Percentiles rank a stretch among this genome's conserved stretches.
Evolutionary conservation across 1,140 invertebrate genomes (phyloP).

Genomic region (Helicoverpa zea): DNA sequence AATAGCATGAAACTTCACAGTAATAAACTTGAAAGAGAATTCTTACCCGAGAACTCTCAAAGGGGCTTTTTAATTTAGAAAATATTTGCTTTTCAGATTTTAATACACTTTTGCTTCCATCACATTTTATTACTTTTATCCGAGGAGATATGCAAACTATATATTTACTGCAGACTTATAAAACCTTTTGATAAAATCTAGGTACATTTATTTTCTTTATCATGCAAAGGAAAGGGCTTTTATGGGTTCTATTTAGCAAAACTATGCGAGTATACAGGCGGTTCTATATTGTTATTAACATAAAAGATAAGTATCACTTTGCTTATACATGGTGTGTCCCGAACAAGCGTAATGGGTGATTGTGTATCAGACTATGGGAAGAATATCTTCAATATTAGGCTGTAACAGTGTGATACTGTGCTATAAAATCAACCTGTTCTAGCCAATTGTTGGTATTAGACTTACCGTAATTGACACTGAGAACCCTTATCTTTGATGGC

Average conservation of each 20-base stretch:
- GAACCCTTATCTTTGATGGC: too few relatives aligned
- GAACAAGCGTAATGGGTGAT: not conserved
- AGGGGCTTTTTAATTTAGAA: not conserved
- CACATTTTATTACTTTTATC: not conserved
- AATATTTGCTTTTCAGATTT: not conserved
- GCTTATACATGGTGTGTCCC: slow-evolving; percentile 13
- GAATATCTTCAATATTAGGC: not conserved
- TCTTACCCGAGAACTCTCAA: not conserved
- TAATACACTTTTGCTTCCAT: not conserved
- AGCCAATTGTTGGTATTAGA: too few relatives aligned
- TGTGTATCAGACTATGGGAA: not conserved
- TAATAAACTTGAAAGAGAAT: slow-evolving; percentile 3
- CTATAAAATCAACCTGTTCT: not conserved
- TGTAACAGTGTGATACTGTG: not conserved
- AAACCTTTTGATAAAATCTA: slow-evolving; percentile 25
- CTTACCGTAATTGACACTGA: too few relatives aligned
- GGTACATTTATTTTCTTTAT: slow-evolving; percentile 33
- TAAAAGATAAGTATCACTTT: slow-evolving; percentile 37
- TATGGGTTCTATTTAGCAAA: slow-evolving; percentile 28
- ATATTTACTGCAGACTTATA: slow-evolving; percentile 17
- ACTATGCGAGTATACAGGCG: slow-evolving; percentile 18
- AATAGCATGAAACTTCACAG: not conserved
- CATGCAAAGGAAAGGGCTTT: slow-evolving; percentile 36
- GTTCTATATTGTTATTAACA: slow-evolving; percentile 15
- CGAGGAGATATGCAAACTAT: not conserved